Evolutionary conservation across 2,113 vertebrate species (phyloP).

Genomic region (Syngnathoides biaculeatus): DNA sequence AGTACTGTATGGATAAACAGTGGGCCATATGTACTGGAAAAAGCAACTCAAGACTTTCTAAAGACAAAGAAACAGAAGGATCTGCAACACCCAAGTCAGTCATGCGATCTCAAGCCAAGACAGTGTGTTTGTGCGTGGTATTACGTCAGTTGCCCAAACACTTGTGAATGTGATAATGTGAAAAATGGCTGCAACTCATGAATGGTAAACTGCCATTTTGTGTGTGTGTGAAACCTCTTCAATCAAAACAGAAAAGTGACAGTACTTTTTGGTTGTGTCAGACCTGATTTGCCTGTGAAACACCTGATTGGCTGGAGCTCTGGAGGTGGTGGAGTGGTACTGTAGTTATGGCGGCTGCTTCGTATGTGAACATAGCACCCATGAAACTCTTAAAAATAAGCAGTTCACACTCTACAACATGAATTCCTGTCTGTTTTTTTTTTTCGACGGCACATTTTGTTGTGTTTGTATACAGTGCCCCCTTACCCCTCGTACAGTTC

Average conservation of each 20-base stretch:
- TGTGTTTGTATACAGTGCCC: not conserved
- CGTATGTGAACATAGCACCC: slow-evolving; percentile 24
- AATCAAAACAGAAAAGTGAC: not conserved
- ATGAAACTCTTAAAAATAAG: slow-evolving; percentile 28
- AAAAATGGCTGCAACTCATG: not conserved
- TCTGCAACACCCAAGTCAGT: too few relatives aligned
- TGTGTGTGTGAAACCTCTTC: not conserved
- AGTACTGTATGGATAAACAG: too few relatives aligned
- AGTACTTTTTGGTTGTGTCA: slow-evolving; percentile 46
- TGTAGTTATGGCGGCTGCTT: slow-evolving; percentile 20
- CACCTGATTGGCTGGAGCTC: slow-evolving; percentile 51
- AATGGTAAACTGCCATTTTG: not conserved
- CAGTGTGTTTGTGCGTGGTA: too few relatives aligned
- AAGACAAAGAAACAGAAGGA: too few relatives aligned
- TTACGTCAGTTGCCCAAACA: not conserved
- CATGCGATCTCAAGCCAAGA: too few relatives aligned
- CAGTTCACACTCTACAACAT: slow-evolving; percentile 36
- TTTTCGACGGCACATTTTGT: slow-evolving; percentile 24
- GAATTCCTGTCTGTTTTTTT: slow-evolving; percentile 29
- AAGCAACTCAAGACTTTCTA: too few relatives aligned
- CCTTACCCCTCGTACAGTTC: slow-evolving; percentile 8
- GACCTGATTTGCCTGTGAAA: slow-evolving; percentile 54
- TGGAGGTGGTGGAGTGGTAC: slow-evolving; percentile 12
- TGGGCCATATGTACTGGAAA: too few relatives aligned
- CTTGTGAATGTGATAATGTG: not conserved